Percentiles rank a stretch among this genome's conserved stretches.
Evolutionary conservation across 2,113 vertebrate species (phyloP).

Genomic region (Dromiciops gliroides): DNA sequence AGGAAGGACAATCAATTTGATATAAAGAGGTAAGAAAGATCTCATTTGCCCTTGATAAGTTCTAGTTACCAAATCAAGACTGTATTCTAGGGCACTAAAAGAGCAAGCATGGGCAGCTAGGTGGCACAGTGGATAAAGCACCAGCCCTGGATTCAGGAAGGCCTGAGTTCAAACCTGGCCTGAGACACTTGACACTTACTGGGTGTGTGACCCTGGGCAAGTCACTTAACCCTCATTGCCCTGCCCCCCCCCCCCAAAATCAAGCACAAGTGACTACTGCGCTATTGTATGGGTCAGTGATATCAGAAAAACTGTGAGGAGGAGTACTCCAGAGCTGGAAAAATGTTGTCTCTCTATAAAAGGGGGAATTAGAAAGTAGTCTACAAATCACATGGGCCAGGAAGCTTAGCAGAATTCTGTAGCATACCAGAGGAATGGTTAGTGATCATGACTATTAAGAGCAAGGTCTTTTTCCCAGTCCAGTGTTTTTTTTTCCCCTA

Average conservation of each 20-base stretch:
- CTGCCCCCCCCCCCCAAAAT: no score
- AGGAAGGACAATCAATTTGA: not conserved
- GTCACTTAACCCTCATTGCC: no score
- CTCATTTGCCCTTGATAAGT: not conserved
- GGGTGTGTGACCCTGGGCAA: no score
- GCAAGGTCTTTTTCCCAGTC: not conserved
- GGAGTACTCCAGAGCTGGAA: not conserved
- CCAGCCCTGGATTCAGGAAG: no score
- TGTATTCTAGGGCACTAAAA: not conserved
- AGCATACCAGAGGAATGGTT: not conserved
- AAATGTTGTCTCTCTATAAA: not conserved
- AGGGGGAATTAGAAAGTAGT: not conserved
- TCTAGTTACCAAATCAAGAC: not conserved
- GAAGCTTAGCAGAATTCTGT: not conserved
- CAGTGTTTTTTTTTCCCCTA: not conserved
- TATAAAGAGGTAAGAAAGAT: not conserved
- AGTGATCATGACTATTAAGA: not conserved
- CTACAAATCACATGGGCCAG: not conserved
- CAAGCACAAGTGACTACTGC: not conserved
- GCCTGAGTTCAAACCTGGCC: no score
- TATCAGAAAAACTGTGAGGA: no score
- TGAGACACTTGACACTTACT: no score
- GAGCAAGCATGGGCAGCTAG: no score
- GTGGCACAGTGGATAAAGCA: no score
- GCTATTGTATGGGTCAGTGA: not conserved